Evolutionary conservation across 2,797 vertebrate genomes (phyloP).

Genomic region (Characodon lateralis): DNA sequence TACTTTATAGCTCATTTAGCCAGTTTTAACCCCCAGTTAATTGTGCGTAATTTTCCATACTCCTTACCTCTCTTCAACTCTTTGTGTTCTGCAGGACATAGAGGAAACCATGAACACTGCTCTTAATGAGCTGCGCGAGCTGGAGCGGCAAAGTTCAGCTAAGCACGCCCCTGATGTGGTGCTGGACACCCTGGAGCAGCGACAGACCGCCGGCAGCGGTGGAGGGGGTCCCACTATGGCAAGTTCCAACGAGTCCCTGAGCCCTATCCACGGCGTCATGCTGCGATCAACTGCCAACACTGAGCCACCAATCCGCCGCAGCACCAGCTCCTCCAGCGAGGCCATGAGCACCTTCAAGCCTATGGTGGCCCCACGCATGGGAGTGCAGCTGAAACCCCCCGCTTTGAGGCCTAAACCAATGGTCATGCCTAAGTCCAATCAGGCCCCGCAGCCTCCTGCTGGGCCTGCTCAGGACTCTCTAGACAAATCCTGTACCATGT

Average conservation of each 20-base stretch:
- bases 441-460: conserved; percentile 65
- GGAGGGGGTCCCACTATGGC: conserved; percentile 83
- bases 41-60: background rate
- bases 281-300: conserved; percentile 80
- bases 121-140: conserved; percentile 94
- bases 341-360: conserved; percentile 98
- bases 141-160: conserved; percentile 94
- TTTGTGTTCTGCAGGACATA: conserved; percentile 86
- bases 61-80: conserved; percentile 3
- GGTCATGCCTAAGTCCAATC: conserved; percentile 90
- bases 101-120: conserved; percentile 99
- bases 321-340: conserved; percentile 91
- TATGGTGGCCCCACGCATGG: conserved; percentile 92
- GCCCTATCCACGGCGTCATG: conserved; percentile 78
- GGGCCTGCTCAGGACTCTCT: conserved; percentile 85
- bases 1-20: background rate
- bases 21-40: background rate
- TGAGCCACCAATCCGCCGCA: conserved; percentile 88
- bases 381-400: conserved; percentile 96
- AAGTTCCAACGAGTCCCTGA: conserved; percentile 85
- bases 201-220: conserved; percentile 81
- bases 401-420: conserved; percentile 95
- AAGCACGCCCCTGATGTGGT: conserved; percentile 98
- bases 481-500: conserved; percentile 99
- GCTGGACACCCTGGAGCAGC: conserved; percentile 95